A percentile compares a stretch with the other conserved stretches of the same genome.
Evolutionary conservation across 2,888 invertebrate genomes (phyloP).

Genomic region (Charanyca ferruginea): DNA sequence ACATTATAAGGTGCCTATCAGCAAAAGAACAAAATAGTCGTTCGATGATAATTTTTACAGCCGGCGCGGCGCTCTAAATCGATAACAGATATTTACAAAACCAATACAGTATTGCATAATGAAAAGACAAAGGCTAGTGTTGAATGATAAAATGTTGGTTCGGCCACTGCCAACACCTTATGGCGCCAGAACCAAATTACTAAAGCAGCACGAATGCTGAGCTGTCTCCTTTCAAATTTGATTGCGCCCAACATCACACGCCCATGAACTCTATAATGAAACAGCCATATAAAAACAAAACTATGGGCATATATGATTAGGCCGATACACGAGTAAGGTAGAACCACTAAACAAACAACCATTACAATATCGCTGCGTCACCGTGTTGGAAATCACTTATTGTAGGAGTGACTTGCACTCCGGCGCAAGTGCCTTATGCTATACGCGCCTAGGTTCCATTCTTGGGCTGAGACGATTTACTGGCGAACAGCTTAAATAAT

Average conservation of each 20-base stretch:
- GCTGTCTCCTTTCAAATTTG: constrained; percentile 90
- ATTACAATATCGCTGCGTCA: constrained; percentile 89
- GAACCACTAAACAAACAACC: constrained; percentile 91
- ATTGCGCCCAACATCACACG: constrained; percentile 90
- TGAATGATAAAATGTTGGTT: constrained; percentile 75
- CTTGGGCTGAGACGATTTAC: constrained; percentile 66
- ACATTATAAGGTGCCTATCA: too few species aligned
- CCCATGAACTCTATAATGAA: constrained; percentile 91
- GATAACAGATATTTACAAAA: constrained; percentile 1
- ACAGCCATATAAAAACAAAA: constrained; percentile 90
- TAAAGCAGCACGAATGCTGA: constrained; percentile 82
- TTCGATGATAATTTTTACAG: neutral
- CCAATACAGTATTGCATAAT: constrained; percentile 6
- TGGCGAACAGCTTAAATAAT: constrained; percentile 40
- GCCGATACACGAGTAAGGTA: constrained; percentile 90
- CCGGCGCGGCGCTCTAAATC: neutral
- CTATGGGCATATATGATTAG: constrained; percentile 91
- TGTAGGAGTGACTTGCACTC: constrained; percentile 89
- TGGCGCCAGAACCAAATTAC: constrained; percentile 89
- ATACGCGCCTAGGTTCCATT: constrained; percentile 72
- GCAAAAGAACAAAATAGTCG: too few species aligned
- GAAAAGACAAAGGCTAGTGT: constrained; percentile 64
- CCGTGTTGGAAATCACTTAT: constrained; percentile 90
- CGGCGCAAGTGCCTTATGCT: constrained; percentile 83
- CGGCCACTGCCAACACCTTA: constrained; percentile 81